These are phyloP conservation scores for Cotesia glomerata DNA, from an alignment of 1,140 invertebrate species.

Conservation along the genomic window DNA sequence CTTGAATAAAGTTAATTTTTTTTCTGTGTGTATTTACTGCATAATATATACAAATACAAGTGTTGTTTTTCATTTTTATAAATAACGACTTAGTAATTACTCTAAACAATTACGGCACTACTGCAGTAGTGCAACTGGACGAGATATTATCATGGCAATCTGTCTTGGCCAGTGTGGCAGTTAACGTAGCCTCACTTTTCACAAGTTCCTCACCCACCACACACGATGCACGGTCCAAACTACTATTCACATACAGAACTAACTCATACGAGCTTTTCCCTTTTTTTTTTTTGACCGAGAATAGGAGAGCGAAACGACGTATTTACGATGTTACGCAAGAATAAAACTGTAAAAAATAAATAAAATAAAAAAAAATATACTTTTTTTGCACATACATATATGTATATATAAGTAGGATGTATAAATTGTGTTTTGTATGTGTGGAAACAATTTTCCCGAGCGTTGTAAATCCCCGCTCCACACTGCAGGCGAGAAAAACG, in stretches of 20 bases:
- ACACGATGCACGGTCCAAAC: neutral
- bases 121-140: neutral
- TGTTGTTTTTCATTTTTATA: neutral
- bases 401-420: neutral
- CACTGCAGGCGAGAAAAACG: conserved; percentile 23
- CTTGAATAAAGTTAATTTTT: too few species aligned
- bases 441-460: conserved; percentile 34
- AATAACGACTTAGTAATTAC: conserved; percentile 18
- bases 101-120: conserved; percentile 12
- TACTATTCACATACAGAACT: neutral
- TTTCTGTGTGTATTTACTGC: too few species aligned
- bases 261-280: conserved; percentile 1
- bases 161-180: conserved; percentile 15
- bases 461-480: conserved; percentile 19
- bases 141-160: conserved; percentile 22
- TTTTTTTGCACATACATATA: neutral
- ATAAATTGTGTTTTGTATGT: neutral
- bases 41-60: too few species aligned
- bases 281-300: conserved; percentile 10
- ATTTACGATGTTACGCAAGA: conserved; percentile 28
- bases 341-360: conserved; percentile 1
- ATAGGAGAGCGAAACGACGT: conserved; percentile 26
- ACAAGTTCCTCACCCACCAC: neutral
- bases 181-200: neutral
- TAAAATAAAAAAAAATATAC: neutral